Conservation (phyloP, 2,888 invertebrate species). For the Synanthedon vespiformis region DNA sequence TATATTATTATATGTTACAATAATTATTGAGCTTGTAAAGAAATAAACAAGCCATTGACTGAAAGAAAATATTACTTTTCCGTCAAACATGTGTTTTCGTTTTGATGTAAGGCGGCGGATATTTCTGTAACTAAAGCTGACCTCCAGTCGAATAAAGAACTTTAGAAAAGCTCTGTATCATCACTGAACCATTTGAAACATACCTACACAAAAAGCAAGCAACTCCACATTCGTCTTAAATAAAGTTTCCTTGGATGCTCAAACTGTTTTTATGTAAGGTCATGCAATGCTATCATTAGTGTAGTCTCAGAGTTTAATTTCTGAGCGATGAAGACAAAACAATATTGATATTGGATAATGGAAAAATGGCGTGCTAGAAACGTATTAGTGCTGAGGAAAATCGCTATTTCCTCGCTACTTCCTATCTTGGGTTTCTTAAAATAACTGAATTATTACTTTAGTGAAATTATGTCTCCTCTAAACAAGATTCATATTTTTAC, state of each 20-base stretch:
- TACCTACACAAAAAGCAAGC: not conserved
- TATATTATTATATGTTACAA: too few relatives aligned
- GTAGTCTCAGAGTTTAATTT: slow-evolving; percentile 43
- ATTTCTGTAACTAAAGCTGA: too few relatives aligned
- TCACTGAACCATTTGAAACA: not conserved
- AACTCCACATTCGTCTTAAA: too few relatives aligned
- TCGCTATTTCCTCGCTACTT: slow-evolving; percentile 54
- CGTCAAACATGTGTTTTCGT: too few relatives aligned
- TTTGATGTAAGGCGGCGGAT: too few relatives aligned
- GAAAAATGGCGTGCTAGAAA: slow-evolving; percentile 60
- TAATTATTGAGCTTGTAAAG: too few relatives aligned
- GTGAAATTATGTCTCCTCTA: not conserved
- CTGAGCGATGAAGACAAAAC: slow-evolving; percentile 59
- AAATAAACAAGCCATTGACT: too few relatives aligned
- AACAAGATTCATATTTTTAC: too few relatives aligned
- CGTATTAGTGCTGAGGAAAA: slow-evolving; percentile 53
- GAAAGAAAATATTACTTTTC: too few relatives aligned
- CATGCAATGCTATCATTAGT: slow-evolving; percentile 60
- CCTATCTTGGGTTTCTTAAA: slow-evolving; percentile 40
- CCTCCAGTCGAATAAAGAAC: too few relatives aligned
- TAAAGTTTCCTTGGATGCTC: not conserved
- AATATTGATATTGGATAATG: slow-evolving; percentile 68
- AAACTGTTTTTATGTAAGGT: slow-evolving; percentile 19
- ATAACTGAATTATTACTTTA: slow-evolving; percentile 1
- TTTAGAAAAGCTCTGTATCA: too few relatives aligned